Evolutionary conservation across 2,888 invertebrate species (phyloP).

Genomic region (Cloeon dipterum): DNA sequence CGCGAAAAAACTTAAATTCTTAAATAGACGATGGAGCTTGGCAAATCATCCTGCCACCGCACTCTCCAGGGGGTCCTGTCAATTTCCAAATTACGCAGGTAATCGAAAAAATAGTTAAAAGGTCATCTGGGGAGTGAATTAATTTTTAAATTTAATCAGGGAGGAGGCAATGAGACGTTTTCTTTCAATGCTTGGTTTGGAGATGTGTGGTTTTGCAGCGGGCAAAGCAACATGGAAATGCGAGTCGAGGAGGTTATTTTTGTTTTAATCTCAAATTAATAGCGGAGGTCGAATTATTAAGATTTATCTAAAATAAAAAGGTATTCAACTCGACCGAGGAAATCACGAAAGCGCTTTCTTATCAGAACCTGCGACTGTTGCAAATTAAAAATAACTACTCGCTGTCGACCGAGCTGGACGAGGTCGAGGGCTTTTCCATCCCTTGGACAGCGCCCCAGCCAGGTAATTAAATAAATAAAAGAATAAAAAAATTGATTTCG

Average conservation of each 20-base stretch:
- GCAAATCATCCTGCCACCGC: no score
- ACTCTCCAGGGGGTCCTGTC: no score
- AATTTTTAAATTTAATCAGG: no score
- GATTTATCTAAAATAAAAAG: no score
- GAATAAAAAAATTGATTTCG: no score
- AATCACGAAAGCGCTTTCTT: not conserved
- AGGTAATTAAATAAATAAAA: no score
- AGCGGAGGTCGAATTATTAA: not conserved
- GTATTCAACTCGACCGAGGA: not conserved
- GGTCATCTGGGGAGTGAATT: no score
- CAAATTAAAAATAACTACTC: not conserved
- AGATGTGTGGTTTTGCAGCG: slow-evolving; percentile 2
- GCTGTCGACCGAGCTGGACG: not conserved
- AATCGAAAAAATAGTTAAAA: no score
- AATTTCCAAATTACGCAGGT: no score
- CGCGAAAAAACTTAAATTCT: no score
- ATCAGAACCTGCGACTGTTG: not conserved
- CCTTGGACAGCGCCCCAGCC: not conserved
- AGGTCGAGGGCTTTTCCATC: not conserved
- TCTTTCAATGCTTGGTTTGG: not conserved
- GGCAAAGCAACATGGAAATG: slow-evolving; percentile 2
- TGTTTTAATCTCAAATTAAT: no score
- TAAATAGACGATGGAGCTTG: no score
- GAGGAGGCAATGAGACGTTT: not conserved
- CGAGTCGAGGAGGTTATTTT: not conserved